Percentiles rank a stretch among this genome's conserved stretches.
Evolutionary conservation across 2,888 invertebrate genomes (phyloP).

Genomic region (Apotomis betuletana): DNA sequence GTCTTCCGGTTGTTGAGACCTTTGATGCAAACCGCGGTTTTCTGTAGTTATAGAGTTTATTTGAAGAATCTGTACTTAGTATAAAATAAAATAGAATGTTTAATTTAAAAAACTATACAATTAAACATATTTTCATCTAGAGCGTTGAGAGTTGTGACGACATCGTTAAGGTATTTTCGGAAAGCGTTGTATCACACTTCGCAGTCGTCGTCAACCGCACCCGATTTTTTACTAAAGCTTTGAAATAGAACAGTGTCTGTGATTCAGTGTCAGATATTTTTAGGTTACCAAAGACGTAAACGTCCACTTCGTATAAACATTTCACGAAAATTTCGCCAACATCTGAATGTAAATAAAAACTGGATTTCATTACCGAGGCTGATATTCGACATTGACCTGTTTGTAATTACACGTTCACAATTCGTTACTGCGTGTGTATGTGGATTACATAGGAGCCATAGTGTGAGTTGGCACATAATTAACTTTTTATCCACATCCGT

Average conservation of each 20-base stretch:
- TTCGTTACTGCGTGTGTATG: slow-evolving; percentile 10
- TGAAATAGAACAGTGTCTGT: slow-evolving; percentile 56
- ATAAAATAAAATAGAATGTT: too few relatives aligned
- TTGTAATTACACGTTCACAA: slow-evolving; percentile 12
- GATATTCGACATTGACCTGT: slow-evolving; percentile 32
- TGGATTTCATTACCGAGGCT: slow-evolving; percentile 36
- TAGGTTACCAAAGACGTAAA: slow-evolving; percentile 60
- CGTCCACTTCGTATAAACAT: slow-evolving; percentile 43
- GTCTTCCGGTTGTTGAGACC: too few relatives aligned
- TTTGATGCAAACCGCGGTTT: too few relatives aligned
- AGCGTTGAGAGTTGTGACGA: background rate
- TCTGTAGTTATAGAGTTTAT: too few relatives aligned
- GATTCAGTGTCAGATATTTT: slow-evolving; percentile 63
- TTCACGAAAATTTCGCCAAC: slow-evolving; percentile 18
- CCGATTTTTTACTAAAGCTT: slow-evolving; percentile 34
- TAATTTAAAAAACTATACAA: background rate
- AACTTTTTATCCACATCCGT: slow-evolving; percentile 52
- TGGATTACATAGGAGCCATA: slow-evolving; percentile 28
- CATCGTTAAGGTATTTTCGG: slow-evolving; percentile 25
- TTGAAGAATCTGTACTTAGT: too few relatives aligned
- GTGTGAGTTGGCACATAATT: slow-evolving; percentile 33
- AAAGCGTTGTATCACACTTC: slow-evolving; percentile 16
- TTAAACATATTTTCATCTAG: background rate
- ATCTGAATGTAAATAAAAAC: slow-evolving; percentile 24
- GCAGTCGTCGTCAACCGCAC: slow-evolving; percentile 31